These are phyloP conservation scores for Rattus norvegicus DNA, from an alignment of 2,113 vertebrate species.

Conservation along the genomic window DNA sequence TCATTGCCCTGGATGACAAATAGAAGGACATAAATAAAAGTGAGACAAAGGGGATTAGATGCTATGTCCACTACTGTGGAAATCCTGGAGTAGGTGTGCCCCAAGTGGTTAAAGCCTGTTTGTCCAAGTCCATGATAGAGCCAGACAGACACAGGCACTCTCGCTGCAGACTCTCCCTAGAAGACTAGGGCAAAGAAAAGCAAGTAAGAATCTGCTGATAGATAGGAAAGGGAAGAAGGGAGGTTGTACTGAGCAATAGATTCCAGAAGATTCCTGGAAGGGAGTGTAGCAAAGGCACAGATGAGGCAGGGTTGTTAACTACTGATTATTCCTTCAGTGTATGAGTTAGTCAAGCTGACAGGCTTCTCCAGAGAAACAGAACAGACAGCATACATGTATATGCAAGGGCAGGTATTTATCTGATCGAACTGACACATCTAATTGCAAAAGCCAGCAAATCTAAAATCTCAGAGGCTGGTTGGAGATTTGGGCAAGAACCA, in stretches of 20 bases:
- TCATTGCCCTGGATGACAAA: background rate
- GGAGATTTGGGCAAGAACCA: background rate
- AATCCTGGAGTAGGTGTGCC: background rate
- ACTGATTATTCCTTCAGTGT: background rate
- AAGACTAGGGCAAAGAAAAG: background rate
- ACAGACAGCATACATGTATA: accelerated
- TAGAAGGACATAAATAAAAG: background rate
- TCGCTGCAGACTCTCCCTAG: background rate
- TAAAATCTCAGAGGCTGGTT: accelerated
- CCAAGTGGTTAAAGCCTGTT: too few species aligned
- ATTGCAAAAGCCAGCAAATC: accelerated
- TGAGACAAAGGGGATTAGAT: background rate
- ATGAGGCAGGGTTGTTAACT: background rate
- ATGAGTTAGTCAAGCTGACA: background rate
- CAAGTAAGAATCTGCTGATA: background rate
- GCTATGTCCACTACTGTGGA: background rate
- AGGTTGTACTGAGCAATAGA: background rate
- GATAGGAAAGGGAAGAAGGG: background rate
- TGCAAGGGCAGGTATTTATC: background rate
- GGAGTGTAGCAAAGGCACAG: background rate
- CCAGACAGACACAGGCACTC: background rate
- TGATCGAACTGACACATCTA: background rate
- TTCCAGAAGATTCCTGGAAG: background rate
- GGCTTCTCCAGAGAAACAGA: background rate
- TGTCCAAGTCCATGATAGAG: too few species aligned